Percentiles rank a stretch among this genome's conserved stretches.
phyloP scores from a whole-genome alignment of 2,888 invertebrate genomes.

The Cephus nigrinus region DNA sequence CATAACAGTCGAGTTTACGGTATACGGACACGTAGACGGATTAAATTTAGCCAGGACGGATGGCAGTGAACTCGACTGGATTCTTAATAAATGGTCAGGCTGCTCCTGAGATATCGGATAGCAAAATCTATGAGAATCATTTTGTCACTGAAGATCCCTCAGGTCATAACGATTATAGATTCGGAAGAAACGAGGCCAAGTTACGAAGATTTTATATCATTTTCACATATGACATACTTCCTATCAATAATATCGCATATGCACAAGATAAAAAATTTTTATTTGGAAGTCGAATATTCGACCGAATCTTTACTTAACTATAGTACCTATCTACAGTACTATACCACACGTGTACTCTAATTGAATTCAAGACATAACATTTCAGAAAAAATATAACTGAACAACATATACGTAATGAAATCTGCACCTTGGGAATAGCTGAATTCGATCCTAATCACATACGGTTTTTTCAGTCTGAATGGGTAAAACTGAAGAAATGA shows the following conservation, averaged over 20 bases:
- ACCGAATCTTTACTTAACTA: too few species aligned
- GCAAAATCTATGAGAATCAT: background rate
- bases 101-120: background rate
- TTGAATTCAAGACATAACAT: background rate
- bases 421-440: background rate
- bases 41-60: background rate
- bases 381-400: background rate
- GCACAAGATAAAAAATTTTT: background rate
- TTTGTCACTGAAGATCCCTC: background rate
- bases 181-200: background rate
- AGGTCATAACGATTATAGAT: background rate
- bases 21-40: background rate
- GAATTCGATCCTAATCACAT: background rate
- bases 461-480: background rate
- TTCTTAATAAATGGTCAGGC: background rate
- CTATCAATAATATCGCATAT: background rate
- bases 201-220: background rate
- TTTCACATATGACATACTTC: background rate
- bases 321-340: too few species aligned
- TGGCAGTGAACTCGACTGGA: background rate
- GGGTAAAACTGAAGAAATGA: background rate
- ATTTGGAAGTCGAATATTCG: too few species aligned
- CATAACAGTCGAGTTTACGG: background rate
- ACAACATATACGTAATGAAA: background rate
- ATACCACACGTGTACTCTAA: background rate